Base-by-base conservation (phyloP, 2,888 invertebrate species). In the Willowsia nigromaculata region DNA sequence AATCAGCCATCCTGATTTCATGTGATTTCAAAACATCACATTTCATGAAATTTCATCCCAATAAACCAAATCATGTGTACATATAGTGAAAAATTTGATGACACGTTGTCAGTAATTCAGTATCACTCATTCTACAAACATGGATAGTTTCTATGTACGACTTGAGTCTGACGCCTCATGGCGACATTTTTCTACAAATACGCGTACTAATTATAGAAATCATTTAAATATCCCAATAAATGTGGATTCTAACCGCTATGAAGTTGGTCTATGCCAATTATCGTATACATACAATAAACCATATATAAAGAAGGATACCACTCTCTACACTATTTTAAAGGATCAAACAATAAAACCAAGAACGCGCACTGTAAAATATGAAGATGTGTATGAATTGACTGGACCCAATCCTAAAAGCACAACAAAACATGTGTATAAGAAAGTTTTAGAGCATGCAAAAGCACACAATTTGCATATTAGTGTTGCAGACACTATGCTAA, bases 101-200 rank as follows among this genome's bases (percentile, higher is more conserved):
- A n/a, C n/a, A n/a, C n/a, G n/a, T n/a, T n/a, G n/a, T n/a, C n/a
- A n/a, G n/a, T n/a, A n/a, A n/a, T n/a, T n/a, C n/a, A n/a, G n/a
- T n/a, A n/a, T n/a, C n/a, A n/a, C n/a, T n/a, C n/a, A n/a, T n/a
- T n/a, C n/a, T n/a, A n/a, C n/a, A n/a, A 71, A 71, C 11, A 76
- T 76, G 74, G 74, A 76, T 15, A 50, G n/a, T 9, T 76, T 76
- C 50, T 76, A 76, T 27, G 74, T 76, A 30, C 74, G 27, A 15
- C 13, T 50, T n/a, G 25, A 47, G n/a, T 76, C 74, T 27, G 74
- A 76, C 27, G 74, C 74, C 50, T 76, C 74, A 9, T 27, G 25
- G 50, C 43, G n/a, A 25, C 74, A 76, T 22, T 47, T 27, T 15
- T 15, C 43, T 1, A 33, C 25, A 11, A 76, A 76, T 50, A 76